Evolutionary conservation across 2,797 vertebrate genomes (phyloP), one percentile per base, ranked within the genome.

Genomic region (Nyctalus aviator): DNA sequence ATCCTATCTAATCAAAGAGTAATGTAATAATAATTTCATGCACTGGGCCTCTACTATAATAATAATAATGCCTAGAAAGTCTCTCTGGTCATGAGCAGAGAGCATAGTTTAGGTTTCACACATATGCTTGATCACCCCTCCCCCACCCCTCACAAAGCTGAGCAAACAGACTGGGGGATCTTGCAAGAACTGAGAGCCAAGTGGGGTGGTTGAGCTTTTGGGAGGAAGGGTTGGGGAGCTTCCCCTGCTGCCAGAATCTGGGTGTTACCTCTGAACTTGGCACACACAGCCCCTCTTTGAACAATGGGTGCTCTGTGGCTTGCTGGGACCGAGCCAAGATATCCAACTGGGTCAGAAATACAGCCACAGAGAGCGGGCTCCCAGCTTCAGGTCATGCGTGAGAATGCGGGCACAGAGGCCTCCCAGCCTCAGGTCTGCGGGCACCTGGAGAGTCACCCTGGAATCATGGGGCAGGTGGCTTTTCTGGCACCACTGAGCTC

Each of bases 291-390:
- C 20, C 23, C 15, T 44, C 32, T 72, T 21, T 66, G 55, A 87
- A 95, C 87, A 95, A 48, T 79, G 95, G n/a, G 14, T 5, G 32
- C 69, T 94, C 53, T 95, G 81, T 95, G 91, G 79, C 68, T 86
- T 64, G 32, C 87, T 85, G 95, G 85, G 84, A 64, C 25, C 6
- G 0, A 27, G 64, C 90, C 30, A 66, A 72, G 59, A 50, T 55
- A 30, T 44, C 75, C 12, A 64, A 12, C 50, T 81, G 9, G 18
- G 62, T 96, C 78, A 83, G 93, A 83, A 89, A 66, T 76, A 84
- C 21, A 84, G 93, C 25, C 25, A 32, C 0, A 1, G 69, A 76
- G 32, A 50, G 37, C 1, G 23, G 53, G 12, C 25, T 20, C 7
- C 57, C 3, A 4, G 21, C 30, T 37, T 62, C 12, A n/a, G 76